phyloP scores from a whole-genome alignment of 2,797 vertebrate species.

The Odontamblyopus rebecca region DNA sequence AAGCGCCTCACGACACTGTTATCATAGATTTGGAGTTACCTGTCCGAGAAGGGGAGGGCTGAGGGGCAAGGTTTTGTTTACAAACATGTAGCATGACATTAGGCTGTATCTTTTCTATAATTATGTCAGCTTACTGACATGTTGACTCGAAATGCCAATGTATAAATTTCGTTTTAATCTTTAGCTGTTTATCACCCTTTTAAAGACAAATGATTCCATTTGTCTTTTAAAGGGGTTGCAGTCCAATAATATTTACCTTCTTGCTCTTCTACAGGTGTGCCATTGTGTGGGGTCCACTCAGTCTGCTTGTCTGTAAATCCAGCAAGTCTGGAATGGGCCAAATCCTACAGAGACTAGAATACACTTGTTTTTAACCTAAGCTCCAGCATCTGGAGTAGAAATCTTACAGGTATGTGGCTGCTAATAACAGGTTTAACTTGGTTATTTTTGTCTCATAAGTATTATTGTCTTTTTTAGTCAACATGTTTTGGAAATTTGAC shows the following conservation, averaged over 20 bases:
- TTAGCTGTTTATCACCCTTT: background rate
- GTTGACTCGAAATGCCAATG: background rate
- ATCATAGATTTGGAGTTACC: background rate
- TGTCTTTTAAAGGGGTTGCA: background rate
- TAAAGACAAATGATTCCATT: background rate
- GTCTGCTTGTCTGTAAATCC: constrained; percentile 57
- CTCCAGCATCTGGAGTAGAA: constrained; percentile 71
- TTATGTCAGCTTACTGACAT: background rate
- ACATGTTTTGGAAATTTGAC: constrained; percentile 99
- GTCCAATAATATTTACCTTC: background rate
- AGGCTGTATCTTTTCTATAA: background rate
- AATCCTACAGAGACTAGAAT: constrained; percentile 85
- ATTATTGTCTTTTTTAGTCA: constrained; percentile 70
- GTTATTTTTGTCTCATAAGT: background rate
- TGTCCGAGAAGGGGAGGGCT: background rate
- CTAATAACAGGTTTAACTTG: background rate
- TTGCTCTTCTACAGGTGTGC: constrained; percentile 59
- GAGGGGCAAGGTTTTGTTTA: constrained; percentile 7
- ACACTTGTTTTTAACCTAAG: constrained; percentile 78
- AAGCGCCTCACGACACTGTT: background rate
- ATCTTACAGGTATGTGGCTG: constrained; percentile 60
- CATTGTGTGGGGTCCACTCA: constrained; percentile 71
- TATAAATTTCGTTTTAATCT: background rate
- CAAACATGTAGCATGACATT: background rate
- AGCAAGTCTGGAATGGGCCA: constrained; percentile 94